Percentiles rank a stretch among this genome's conserved stretches.
Evolutionary conservation across 2,113 vertebrate genomes (phyloP).

Genomic region (Caloenas nicobarica): DNA sequence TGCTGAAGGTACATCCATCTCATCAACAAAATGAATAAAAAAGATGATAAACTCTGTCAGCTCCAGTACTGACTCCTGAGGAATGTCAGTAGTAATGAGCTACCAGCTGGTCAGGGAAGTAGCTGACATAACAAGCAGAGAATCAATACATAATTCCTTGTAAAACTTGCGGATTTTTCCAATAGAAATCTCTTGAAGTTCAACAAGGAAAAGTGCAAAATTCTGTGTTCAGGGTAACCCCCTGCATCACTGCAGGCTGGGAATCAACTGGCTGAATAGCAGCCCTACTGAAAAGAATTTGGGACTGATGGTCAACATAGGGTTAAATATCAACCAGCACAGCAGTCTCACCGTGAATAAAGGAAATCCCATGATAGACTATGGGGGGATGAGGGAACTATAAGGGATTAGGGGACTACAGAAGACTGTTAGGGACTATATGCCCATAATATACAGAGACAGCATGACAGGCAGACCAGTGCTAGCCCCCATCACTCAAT

Average conservation of each 20-base stretch:
- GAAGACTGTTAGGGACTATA: neutral
- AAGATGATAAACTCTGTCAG: neutral
- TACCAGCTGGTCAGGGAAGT: neutral
- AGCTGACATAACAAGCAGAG: neutral
- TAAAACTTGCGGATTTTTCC: neutral
- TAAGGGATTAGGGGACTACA: neutral
- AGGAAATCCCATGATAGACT: neutral
- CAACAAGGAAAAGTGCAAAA: neutral
- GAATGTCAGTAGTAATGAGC: neutral
- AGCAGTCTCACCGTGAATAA: neutral
- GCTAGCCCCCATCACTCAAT: neutral
- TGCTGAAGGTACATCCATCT: neutral
- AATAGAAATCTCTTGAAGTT: neutral
- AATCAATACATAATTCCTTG: neutral
- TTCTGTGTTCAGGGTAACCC: neutral
- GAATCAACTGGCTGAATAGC: neutral
- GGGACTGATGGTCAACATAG: neutral
- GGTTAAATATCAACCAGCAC: neutral
- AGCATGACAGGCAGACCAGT: neutral
- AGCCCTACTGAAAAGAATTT: neutral
- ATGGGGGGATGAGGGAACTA: neutral
- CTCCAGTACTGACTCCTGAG: neutral
- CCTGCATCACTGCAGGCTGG: neutral
- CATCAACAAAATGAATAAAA: neutral
- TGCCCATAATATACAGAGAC: neutral